These are phyloP conservation scores for Morus bassanus DNA, from an alignment of 2,797 vertebrate genomes.

Conservation along the genomic window DNA sequence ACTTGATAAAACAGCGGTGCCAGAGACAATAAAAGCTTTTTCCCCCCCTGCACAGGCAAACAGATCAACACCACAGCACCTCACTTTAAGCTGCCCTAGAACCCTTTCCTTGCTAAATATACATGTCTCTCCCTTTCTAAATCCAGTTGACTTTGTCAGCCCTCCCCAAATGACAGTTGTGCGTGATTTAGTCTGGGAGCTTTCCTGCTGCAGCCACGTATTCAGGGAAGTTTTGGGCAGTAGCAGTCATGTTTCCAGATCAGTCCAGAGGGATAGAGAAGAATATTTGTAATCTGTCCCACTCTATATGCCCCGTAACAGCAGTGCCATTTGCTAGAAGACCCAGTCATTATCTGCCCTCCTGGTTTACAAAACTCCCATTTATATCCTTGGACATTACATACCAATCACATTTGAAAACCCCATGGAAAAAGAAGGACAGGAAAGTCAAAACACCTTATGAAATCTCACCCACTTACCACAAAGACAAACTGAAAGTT, in stretches of 20 bases:
- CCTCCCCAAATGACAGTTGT: not conserved
- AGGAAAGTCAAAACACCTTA: not conserved
- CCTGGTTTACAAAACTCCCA: not conserved
- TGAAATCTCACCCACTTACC: not conserved
- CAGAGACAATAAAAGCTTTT: not conserved
- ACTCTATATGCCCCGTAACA: not conserved
- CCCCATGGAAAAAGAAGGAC: not conserved
- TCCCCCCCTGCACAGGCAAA: not conserved
- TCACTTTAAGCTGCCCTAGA: not conserved
- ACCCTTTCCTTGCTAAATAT: not conserved
- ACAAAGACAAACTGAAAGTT: not conserved
- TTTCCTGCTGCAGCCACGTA: not conserved
- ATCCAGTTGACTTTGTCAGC: not conserved
- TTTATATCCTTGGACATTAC: not conserved
- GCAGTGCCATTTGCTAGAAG: not conserved
- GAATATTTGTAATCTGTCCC: not conserved
- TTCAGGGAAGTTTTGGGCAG: not conserved
- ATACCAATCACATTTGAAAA: not conserved
- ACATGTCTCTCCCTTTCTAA: not conserved
- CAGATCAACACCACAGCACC: not conserved
- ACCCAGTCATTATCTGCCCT: not conserved
- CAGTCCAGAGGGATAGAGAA: not conserved
- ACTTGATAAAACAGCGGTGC: not conserved
- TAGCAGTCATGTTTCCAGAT: not conserved
- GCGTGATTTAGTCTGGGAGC: not conserved